phyloP scores from a whole-genome alignment of 2,797 vertebrate species.

The Crypturellus tataupa region DNA sequence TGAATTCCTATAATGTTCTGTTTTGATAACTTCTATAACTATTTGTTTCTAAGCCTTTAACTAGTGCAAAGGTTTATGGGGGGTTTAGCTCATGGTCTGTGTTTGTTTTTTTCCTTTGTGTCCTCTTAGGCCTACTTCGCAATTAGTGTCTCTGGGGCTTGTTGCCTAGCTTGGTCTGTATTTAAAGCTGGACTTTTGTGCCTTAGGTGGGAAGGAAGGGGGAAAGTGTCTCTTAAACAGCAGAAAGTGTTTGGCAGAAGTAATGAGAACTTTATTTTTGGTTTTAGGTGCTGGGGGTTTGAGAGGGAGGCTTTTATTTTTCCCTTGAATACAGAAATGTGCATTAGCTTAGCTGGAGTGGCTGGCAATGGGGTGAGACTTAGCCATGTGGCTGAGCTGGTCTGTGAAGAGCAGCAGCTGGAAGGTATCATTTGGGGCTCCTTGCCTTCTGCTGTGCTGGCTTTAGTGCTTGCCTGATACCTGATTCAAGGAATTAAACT shows the following conservation, averaged over 20 bases:
- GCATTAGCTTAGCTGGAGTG: not conserved
- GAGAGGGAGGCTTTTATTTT: fast-evolving
- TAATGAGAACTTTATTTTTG: not conserved
- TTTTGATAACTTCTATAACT: not conserved
- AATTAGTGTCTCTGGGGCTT: not conserved
- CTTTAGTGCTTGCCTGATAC: too few species aligned
- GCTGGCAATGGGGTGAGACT: fast-evolving
- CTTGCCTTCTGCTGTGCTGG: too few species aligned
- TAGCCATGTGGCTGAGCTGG: not conserved
- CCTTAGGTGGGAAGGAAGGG: not conserved
- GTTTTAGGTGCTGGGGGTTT: fast-evolving
- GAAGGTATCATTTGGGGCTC: too few species aligned
- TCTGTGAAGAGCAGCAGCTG: not conserved
- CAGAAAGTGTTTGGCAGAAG: not conserved
- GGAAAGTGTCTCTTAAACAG: not conserved
- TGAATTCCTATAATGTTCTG: not conserved
- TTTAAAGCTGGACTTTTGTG: not conserved
- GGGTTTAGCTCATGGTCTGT: not conserved
- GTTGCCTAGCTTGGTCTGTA: not conserved
- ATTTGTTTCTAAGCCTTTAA: not conserved
- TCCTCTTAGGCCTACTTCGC: not conserved
- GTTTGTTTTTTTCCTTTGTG: fast-evolving
- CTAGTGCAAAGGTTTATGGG: fast-evolving
- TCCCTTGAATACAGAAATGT: fast-evolving
- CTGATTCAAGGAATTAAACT: too few species aligned